phyloP scores from a whole-genome alignment of 2,888 invertebrate genomes.

The Temnothorax unifasciatus region DNA sequence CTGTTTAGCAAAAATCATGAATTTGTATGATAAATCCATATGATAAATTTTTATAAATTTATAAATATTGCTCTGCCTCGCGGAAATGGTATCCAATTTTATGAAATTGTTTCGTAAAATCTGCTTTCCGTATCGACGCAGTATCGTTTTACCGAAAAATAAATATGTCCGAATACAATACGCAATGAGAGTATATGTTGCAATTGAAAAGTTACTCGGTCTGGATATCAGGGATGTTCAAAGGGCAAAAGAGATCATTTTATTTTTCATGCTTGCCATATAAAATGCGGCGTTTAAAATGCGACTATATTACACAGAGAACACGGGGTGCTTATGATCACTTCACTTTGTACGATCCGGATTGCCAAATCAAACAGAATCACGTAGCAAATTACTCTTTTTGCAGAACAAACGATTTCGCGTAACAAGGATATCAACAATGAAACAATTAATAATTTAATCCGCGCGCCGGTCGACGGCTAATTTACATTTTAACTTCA shows the following conservation, averaged over 20 bases:
- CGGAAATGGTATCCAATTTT: constrained; percentile 10
- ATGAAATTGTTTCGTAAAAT: constrained; percentile 27
- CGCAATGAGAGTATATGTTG: constrained; percentile 10
- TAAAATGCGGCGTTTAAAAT: constrained; percentile 26
- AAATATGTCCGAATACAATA: constrained; percentile 20
- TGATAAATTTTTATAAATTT: not conserved
- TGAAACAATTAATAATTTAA: constrained; percentile 9
- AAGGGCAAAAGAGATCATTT: constrained; percentile 36
- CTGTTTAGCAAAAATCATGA: constrained; percentile 1
- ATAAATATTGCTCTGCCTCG: constrained; percentile 2
- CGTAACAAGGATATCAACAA: constrained; percentile 13
- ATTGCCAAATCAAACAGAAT: constrained; percentile 41
- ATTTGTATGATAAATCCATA: not conserved
- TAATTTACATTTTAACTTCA: constrained; percentile 4
- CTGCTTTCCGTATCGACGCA: not conserved
- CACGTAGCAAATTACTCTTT: constrained; percentile 14
- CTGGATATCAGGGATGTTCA: constrained; percentile 19
- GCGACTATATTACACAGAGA: constrained; percentile 8
- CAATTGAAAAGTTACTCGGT: constrained; percentile 37
- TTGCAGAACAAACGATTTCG: constrained; percentile 23
- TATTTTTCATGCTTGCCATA: constrained; percentile 26
- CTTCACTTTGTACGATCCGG: constrained; percentile 29
- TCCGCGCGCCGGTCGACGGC: not conserved
- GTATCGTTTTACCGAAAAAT: constrained; percentile 34
- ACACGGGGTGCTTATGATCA: constrained; percentile 15